phyloP scores from a whole-genome alignment of 1,140 invertebrate genomes.

The Pseudomyrmex pallidus region DNA sequence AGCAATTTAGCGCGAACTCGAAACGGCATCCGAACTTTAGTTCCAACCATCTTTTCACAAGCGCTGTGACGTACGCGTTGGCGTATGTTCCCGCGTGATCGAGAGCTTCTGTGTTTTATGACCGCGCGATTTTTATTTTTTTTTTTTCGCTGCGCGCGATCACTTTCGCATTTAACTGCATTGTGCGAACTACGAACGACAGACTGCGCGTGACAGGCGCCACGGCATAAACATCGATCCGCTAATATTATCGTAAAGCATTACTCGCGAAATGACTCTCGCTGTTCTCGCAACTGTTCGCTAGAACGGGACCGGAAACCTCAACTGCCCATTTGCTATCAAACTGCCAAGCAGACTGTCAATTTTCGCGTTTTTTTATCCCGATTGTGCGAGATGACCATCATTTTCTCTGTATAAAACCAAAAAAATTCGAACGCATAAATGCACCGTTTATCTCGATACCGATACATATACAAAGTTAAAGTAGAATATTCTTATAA shows the following conservation, averaged over 20 bases:
- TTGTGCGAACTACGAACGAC: slow-evolving; percentile 37
- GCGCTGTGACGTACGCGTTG: slow-evolving; percentile 8
- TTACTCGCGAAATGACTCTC: slow-evolving; percentile 56
- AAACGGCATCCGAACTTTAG: slow-evolving; percentile 24
- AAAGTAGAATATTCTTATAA: neutral
- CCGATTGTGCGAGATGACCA: slow-evolving; percentile 6
- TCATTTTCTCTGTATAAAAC: neutral
- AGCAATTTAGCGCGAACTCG: slow-evolving; percentile 20
- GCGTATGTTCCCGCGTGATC: slow-evolving; percentile 30
- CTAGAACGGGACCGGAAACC: slow-evolving; percentile 33
- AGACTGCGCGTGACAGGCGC: slow-evolving; percentile 56
- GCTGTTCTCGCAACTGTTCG: slow-evolving; percentile 30
- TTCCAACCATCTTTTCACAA: slow-evolving; percentile 29
- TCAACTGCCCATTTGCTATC: slow-evolving; percentile 33
- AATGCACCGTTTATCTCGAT: neutral
- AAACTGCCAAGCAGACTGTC: slow-evolving; percentile 28
- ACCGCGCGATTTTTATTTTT: slow-evolving; percentile 32
- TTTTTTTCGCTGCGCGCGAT: slow-evolving; percentile 21
- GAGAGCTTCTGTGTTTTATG: slow-evolving; percentile 54
- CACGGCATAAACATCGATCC: slow-evolving; percentile 58
- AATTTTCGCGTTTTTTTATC: slow-evolving; percentile 17
- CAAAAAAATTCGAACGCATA: slow-evolving; percentile 1
- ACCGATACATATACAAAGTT: neutral
- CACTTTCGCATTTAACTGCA: slow-evolving; percentile 52
- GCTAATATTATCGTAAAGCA: slow-evolving; percentile 53